These are phyloP conservation scores for Taphrorychus bicolor DNA, from an alignment of 2,888 invertebrate species.

Conservation along the genomic window DNA sequence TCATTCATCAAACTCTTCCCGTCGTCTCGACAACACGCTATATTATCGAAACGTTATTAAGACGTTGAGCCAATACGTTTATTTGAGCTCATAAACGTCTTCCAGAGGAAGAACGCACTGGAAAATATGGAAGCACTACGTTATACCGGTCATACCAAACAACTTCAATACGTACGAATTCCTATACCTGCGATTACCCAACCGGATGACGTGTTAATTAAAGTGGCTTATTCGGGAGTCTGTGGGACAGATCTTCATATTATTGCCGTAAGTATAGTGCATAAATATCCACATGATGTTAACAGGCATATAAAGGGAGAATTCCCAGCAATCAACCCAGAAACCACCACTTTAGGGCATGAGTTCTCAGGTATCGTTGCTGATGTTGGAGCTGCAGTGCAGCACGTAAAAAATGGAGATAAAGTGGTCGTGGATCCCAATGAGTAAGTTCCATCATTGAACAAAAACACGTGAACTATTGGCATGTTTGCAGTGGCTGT, in stretches of 20 bases:
- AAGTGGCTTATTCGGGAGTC: constrained; percentile 71
- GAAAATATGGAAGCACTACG: neutral
- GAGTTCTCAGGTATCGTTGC: constrained; percentile 71
- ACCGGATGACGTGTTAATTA: constrained; percentile 69
- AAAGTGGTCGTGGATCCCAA: constrained; percentile 75
- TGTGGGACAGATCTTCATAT: constrained; percentile 79
- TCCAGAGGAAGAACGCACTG: too few relatives aligned
- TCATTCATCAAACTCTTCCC: too few relatives aligned
- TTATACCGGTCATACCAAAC: neutral
- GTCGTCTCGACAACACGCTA: too few relatives aligned
- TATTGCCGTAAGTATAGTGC: constrained; percentile 63
- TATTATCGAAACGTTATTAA: neutral
- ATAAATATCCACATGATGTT: neutral
- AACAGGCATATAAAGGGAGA: constrained; percentile 63
- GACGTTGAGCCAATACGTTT: too few relatives aligned
- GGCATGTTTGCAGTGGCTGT: neutral
- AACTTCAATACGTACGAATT: constrained; percentile 58
- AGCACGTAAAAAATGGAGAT: too few relatives aligned
- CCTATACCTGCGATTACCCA: constrained; percentile 62
- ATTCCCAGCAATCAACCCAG: constrained; percentile 66
- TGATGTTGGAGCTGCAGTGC: constrained; percentile 66
- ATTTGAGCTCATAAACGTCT: too few relatives aligned
- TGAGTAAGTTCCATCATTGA: constrained; percentile 57
- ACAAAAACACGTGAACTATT: too few relatives aligned
- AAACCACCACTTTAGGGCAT: constrained; percentile 68